phyloP scores from a whole-genome alignment of 2,888 invertebrate species.

The Melolontha melolontha region DNA sequence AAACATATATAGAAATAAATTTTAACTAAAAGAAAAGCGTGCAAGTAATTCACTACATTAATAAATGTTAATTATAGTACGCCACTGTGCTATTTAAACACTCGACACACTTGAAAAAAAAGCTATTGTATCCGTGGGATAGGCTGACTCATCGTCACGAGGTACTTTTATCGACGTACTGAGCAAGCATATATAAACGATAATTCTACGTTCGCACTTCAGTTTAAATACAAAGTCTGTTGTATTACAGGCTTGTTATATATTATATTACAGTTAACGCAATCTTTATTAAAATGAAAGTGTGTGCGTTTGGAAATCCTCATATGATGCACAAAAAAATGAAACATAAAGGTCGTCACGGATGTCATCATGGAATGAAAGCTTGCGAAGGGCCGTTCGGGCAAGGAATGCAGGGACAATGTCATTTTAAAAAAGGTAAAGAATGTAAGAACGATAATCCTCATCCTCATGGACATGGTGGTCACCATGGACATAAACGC shows the following conservation, averaged over 20 bases:
- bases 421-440: slow-evolving; percentile 6
- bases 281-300: slow-evolving; percentile 6
- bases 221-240: not conserved
- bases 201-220: not conserved
- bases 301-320: slow-evolving; percentile 1
- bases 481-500: no score
- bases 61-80: no score
- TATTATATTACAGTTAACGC: not conserved
- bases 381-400: not conserved
- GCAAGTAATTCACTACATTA: no score
- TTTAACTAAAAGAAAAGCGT: no score
- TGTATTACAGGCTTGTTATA: no score
- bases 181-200: slow-evolving; percentile 9
- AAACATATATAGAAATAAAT: no score
- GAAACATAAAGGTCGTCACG: not conserved
- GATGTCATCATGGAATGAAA: not conserved
- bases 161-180: not conserved
- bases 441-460: slow-evolving; percentile 2
- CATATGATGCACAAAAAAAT: slow-evolving; percentile 11
- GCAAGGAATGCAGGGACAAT: not conserved
- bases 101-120: no score
- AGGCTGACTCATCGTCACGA: slow-evolving; percentile 25
- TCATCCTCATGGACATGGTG: not conserved
- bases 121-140: no score
- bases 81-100: no score